Conservation (phyloP, 2,888 invertebrate species). For the Lumbricus terrestris region DNA sequence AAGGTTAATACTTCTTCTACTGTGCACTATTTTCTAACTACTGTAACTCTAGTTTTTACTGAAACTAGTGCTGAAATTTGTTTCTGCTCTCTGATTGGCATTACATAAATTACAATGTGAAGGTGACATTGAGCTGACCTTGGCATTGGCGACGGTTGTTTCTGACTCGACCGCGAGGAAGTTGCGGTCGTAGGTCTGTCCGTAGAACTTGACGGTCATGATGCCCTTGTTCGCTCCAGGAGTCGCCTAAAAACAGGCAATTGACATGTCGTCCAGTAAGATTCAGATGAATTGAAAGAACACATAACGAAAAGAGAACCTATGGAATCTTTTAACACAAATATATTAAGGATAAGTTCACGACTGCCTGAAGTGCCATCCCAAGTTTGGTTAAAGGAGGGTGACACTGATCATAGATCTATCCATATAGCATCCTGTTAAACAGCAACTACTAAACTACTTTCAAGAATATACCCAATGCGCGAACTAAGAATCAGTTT, state of each 20-base stretch:
- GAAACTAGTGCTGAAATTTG: no score
- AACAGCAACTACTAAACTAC: not conserved
- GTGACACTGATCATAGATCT: no score
- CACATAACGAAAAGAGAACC: not conserved
- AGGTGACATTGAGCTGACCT: conserved; percentile 14
- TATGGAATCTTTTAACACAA: not conserved
- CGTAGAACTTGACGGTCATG: conserved; percentile 32
- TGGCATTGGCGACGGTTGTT: conserved; percentile 10
- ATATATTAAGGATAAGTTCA: not conserved
- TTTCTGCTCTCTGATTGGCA: no score
- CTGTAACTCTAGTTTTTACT: no score
- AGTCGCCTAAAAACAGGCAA: conserved; percentile 19
- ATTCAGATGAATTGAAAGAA: no score
- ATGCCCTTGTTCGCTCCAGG: conserved; percentile 8
- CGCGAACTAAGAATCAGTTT: not conserved
- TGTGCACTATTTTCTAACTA: no score
- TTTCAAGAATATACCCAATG: not conserved
- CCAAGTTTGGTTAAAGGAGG: no score
- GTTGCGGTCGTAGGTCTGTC: conserved; percentile 29
- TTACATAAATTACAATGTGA: no score
- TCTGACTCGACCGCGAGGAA: conserved; percentile 15
- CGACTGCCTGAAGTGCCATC: no score
- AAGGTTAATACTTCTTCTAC: no score
- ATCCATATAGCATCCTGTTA: no score
- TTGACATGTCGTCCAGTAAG: no score